Evolutionary conservation across 2,888 invertebrate species (phyloP), one percentile per base, ranked within the genome.

Genomic region (Girardia tigrina): DNA sequence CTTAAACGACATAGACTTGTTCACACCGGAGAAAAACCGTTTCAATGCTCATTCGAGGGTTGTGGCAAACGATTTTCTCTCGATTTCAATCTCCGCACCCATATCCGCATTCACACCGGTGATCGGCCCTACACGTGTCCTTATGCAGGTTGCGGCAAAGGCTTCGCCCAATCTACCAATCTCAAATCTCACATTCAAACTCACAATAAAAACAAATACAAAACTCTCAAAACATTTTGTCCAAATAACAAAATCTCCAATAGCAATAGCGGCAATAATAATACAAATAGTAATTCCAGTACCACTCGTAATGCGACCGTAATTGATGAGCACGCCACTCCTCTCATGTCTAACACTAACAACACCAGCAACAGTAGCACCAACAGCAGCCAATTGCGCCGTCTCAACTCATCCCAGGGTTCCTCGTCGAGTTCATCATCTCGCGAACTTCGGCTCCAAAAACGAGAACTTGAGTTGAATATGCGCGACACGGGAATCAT

Each of bases 121-220:
- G 95, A 97, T 85, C 88, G 94, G 75, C 95, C 95, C 0, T 97
- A 95, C 82, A 95, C 95, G 2, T 97, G 95, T 86, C 95, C 95
- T 0, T 95, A 95, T 85, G 94, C 95, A 85, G 92, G 93, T 29
- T 97, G 97, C 86, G 94, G 92, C 86, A 95, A 95, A 87, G 94
- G 94, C 83, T 97, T 97, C 86, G 95, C 97, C 74, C 95, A 97
- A 86, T 93, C 92, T 78, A 97, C 95, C 80, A 97, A 97, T 85
- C 88, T 97, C 78, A 97, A 97, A 86, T 94, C 94, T 78, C 95
- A 97, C 84, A 94, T 97, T n/a, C 28, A 29, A 20, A 75, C 75
- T 1, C 75, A 75, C 27, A 29, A 74, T 26, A 75, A 75, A 26
- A 70, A 28, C 27, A 71, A 70, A 72, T 75, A 69, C 71, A 75